phyloP scores from a whole-genome alignment of 2,797 vertebrate species.

The Chromis chromis region DNA sequence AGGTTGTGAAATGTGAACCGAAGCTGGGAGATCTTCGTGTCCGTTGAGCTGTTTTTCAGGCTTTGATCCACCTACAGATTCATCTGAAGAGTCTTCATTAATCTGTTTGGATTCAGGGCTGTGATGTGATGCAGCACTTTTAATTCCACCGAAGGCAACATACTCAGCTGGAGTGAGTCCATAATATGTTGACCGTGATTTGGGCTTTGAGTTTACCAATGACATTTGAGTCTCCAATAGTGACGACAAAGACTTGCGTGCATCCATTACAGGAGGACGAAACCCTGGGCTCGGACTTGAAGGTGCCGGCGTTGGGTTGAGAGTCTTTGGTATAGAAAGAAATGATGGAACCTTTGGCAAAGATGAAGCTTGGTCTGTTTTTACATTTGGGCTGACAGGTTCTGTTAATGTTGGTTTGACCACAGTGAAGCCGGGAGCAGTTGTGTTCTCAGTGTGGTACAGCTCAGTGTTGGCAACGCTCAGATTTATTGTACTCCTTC shows the following conservation, averaged over 20 bases:
- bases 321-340: slow-evolving; percentile 54
- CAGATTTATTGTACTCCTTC: slow-evolving; percentile 42
- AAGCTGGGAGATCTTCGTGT: slow-evolving; percentile 38
- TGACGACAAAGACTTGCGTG: slow-evolving; percentile 78
- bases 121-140: slow-evolving; percentile 47
- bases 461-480: slow-evolving; percentile 38
- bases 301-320: slow-evolving; percentile 42
- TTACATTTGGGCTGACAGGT: slow-evolving; percentile 32
- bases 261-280: slow-evolving; percentile 64
- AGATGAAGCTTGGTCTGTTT: slow-evolving; percentile 50
- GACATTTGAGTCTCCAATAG: slow-evolving; percentile 78
- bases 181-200: slow-evolving; percentile 82
- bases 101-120: slow-evolving; percentile 42
- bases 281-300: slow-evolving; percentile 49
- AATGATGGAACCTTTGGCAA: slow-evolving; percentile 71
- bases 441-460: slow-evolving; percentile 46
- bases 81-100: slow-evolving; percentile 40
- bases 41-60: slow-evolving; percentile 59
- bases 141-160: slow-evolving; percentile 80
- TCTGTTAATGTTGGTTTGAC: slow-evolving; percentile 45
- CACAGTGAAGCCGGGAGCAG: slow-evolving; percentile 15
- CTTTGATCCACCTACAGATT: slow-evolving; percentile 47
- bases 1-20: slow-evolving; percentile 22
- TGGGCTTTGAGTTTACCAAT: slow-evolving; percentile 67
- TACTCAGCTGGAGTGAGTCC: slow-evolving; percentile 83